Evolutionary conservation across 2,888 invertebrate genomes (phyloP).

Genomic region (Meganola albula): DNA sequence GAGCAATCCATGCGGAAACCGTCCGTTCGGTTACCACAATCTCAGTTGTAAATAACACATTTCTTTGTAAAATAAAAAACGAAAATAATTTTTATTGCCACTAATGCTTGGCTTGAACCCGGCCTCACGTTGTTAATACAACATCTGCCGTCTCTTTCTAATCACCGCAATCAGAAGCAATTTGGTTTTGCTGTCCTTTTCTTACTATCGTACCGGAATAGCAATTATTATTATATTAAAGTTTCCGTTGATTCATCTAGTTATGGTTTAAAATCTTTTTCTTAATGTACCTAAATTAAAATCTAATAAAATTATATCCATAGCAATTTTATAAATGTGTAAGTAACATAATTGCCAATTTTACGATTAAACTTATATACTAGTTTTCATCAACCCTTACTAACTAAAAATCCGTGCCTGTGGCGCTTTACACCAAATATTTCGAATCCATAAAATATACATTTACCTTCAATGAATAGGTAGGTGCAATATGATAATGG

Average conservation of each 20-base stretch:
- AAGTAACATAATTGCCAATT: no score
- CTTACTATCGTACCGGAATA: constrained; percentile 18
- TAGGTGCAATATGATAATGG: no score
- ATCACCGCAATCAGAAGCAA: constrained; percentile 14
- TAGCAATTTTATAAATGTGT: no score
- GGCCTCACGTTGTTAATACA: constrained; percentile 28
- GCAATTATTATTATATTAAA: constrained; percentile 26
- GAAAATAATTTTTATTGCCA: constrained; percentile 36
- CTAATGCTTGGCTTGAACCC: constrained; percentile 32
- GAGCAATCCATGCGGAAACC: constrained; percentile 1
- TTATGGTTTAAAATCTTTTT: no score
- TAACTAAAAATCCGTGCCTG: no score
- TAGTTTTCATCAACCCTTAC: no score
- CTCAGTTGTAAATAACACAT: constrained; percentile 30
- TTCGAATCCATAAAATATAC: no score
- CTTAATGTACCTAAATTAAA: no score
- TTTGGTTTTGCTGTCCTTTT: constrained; percentile 15
- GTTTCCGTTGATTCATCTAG: constrained; percentile 19
- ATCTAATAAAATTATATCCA: no score
- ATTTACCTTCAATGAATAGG: no score
- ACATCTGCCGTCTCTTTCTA: constrained; percentile 20
- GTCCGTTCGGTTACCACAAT: neutral
- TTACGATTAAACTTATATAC: no score
- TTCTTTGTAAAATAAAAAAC: constrained; percentile 26
- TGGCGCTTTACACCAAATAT: no score